Evolutionary conservation across 2,888 invertebrate genomes (phyloP), one percentile per base, ranked within the genome.

Genomic region (Apotomis betuletana): DNA sequence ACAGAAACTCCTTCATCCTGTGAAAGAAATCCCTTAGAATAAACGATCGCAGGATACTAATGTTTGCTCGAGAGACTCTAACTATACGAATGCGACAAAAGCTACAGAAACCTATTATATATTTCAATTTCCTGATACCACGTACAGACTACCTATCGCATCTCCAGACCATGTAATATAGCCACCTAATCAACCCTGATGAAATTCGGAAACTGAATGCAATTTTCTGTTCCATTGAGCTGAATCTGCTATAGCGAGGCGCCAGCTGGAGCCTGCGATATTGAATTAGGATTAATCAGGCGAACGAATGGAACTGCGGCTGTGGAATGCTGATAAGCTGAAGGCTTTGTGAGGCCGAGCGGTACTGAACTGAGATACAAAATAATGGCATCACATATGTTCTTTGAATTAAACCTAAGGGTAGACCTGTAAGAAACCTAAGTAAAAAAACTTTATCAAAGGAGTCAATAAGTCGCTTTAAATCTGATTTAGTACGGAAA

Each of bases 181-280:
- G n/a, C 49, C 58, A 12, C 36, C 57, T 27, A 59, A 70, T 58
- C 44, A 13, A 3, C 8, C 44, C 64, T 46, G 54, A 46, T 64
- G 60, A 44, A 69, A 38, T 61, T 67, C 36, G 59, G 71, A 70
- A 73, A 75, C 76, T 73, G 69, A 41, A 74, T 72, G 65, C 75
- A 78, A 80, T 80, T 76, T 77, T 79, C 76, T 75, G 63, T 44
- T 15, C 10, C 54, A 76, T 75, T 77, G 73, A 70, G 77, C 62
- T 76, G 49, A 59, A 72, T 79, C 79, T 75, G 41, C 41, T 6
- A 6, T 6, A 67, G 68, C 75, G 73, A 75, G 69, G 38, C 68
- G 13, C 15, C 64, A 13, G 38, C 61, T 44, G 55, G 41, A 61
- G 55, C 67, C 49, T 41, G 9, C 38, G 52, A 57, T 67, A 70